Percentiles rank a stretch among this genome's conserved stretches.
phyloP scores from a whole-genome alignment of 2,888 invertebrate species.

The Diaperis boleti region DNA sequence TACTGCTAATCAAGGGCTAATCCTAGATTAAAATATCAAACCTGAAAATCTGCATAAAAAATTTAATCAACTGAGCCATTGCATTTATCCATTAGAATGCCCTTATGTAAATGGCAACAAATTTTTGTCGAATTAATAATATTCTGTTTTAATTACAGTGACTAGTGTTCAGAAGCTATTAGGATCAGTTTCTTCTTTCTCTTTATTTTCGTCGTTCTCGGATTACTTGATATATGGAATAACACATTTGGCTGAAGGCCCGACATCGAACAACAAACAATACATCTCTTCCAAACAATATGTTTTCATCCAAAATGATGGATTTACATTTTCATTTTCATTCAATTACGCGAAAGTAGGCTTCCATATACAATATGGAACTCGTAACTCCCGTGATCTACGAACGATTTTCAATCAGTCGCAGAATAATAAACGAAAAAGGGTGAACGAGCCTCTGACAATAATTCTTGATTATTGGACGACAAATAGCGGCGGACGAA shows the following conservation, averaged over 20 bases:
- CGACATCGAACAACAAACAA: slow-evolving; percentile 23
- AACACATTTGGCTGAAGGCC: slow-evolving; percentile 18
- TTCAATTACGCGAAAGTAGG: slow-evolving; percentile 24
- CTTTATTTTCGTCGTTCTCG: not conserved
- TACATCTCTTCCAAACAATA: slow-evolving; percentile 12
- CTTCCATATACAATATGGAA: slow-evolving; percentile 8
- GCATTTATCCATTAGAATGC: no score
- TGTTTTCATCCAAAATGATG: slow-evolving; percentile 15
- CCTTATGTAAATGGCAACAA: no score
- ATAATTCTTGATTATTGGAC: not conserved
- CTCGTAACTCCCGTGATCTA: not conserved
- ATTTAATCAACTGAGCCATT: no score
- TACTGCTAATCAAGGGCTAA: no score
- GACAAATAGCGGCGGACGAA: not conserved
- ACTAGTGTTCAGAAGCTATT: no score
- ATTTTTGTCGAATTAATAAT: no score
- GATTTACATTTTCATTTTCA: slow-evolving; percentile 32
- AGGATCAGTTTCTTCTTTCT: not conserved
- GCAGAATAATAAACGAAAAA: not conserved
- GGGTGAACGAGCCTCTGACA: slow-evolving; percentile 2
- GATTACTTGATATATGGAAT: slow-evolving; percentile 2
- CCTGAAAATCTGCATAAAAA: no score
- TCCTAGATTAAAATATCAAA: no score
- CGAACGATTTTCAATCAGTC: slow-evolving; percentile 15
- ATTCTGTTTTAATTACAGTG: no score